phyloP scores from a whole-genome alignment of 2,113 vertebrate species.

The Notothenia coriiceps region DNA sequence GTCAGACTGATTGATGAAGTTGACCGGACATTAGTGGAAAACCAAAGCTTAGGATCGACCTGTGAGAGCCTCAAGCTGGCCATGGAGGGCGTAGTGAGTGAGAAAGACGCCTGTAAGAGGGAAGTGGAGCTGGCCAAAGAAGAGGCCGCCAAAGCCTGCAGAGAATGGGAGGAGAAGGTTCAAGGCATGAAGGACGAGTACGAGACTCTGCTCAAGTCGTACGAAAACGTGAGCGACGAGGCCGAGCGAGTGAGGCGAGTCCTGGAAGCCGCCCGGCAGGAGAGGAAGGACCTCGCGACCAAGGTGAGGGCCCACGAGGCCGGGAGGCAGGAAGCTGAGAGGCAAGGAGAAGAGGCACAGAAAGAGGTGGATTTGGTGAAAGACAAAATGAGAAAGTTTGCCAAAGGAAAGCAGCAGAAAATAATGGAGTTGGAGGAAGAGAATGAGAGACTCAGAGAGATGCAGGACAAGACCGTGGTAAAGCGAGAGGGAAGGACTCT shows the following conservation, averaged over 20 bases:
- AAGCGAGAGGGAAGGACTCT: slow-evolving; percentile 59
- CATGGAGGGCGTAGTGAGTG: slow-evolving; percentile 86
- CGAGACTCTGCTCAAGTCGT: slow-evolving; percentile 93
- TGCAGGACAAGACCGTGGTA: slow-evolving; percentile 60
- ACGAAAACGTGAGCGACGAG: slow-evolving; percentile 95
- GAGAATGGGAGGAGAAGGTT: slow-evolving; percentile 89
- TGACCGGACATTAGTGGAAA: slow-evolving; percentile 87
- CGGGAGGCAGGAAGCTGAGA: slow-evolving; percentile 85
- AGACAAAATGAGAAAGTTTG: slow-evolving; percentile 98
- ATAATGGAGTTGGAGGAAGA: slow-evolving; percentile 96
- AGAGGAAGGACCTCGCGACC: slow-evolving; percentile 89
- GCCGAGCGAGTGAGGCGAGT: slow-evolving; percentile 90
- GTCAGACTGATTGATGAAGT: slow-evolving; percentile 88
- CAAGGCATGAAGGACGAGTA: slow-evolving; percentile 92
- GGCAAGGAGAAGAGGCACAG: slow-evolving; percentile 86
- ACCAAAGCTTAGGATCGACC: slow-evolving; percentile 88
- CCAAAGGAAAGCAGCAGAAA: slow-evolving; percentile 96
- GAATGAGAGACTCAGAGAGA: slow-evolving; percentile 88
- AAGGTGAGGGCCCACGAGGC: slow-evolving; percentile 85
- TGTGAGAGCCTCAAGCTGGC: slow-evolving; percentile 91
- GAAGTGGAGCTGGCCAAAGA: slow-evolving; percentile 84
- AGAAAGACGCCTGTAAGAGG: slow-evolving; percentile 86
- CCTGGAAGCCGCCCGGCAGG: slow-evolving; percentile 89
- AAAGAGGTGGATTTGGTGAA: slow-evolving; percentile 91
- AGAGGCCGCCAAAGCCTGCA: slow-evolving; percentile 76